phyloP scores from a whole-genome alignment of 2,888 invertebrate species.

The Amphiduros pacificus region DNA sequence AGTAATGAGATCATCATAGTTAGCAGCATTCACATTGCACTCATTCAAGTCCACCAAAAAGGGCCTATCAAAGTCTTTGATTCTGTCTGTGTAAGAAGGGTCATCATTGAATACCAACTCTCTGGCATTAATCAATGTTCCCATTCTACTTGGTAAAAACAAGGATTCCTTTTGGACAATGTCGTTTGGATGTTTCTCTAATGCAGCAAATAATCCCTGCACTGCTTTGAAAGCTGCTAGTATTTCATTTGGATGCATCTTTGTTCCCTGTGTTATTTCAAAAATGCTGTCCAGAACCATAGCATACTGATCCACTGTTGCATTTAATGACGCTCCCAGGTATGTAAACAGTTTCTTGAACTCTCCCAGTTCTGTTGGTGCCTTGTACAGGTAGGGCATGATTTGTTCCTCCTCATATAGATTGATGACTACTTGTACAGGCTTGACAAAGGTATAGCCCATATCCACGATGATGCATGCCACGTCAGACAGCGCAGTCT shows the following conservation, averaged over 20 bases:
- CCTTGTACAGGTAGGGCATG: constrained; percentile 33
- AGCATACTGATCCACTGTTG: constrained; percentile 35
- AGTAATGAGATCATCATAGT: constrained; percentile 29
- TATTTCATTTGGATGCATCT: constrained; percentile 37
- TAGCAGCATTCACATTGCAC: constrained; percentile 28
- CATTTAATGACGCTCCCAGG: constrained; percentile 31
- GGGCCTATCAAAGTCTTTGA: constrained; percentile 28
- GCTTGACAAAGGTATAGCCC: constrained; percentile 29
- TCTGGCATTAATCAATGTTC: constrained; percentile 19
- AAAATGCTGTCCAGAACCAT: constrained; percentile 31
- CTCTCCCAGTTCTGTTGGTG: constrained; percentile 35
- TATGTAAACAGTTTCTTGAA: constrained; percentile 33
- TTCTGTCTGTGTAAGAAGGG: constrained; percentile 29
- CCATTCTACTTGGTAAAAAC: constrained; percentile 14
- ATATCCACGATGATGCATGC: constrained; percentile 29
- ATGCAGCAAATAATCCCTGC: constrained; percentile 30
- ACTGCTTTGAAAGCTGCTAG: constrained; percentile 34
- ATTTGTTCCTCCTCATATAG: constrained; percentile 38
- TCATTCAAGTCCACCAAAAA: constrained; percentile 36
- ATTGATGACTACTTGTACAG: constrained; percentile 35
- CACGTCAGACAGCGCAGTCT: constrained; percentile 2
- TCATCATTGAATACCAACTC: constrained; percentile 36
- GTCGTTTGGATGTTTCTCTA: constrained; percentile 25
- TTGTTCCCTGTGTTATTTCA: constrained; percentile 27
- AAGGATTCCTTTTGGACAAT: constrained; percentile 5